Evolutionary conservation across 2,113 vertebrate genomes (phyloP).

Genomic region (Poeciliopsis retropinna): DNA sequence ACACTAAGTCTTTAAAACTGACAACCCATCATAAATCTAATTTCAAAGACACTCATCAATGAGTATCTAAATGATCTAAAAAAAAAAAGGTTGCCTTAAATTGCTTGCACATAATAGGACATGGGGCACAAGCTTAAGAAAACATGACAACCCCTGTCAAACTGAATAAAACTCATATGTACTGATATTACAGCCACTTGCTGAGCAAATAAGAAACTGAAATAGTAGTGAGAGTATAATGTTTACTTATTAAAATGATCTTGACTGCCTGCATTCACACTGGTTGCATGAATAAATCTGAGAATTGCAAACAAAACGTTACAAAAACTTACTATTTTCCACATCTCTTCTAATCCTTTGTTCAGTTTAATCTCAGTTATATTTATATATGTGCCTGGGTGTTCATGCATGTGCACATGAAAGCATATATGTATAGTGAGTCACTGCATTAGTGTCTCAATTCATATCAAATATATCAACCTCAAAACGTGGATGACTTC

Average conservation of each 20-base stretch:
- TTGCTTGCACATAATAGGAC: conserved; percentile 57
- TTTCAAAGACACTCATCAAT: conserved; percentile 64
- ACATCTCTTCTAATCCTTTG: conserved; percentile 57
- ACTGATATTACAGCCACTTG: conserved; percentile 26
- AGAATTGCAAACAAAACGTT: conserved; percentile 51
- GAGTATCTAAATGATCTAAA: conserved; percentile 54
- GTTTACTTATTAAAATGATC: conserved; percentile 66
- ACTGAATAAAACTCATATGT: conserved; percentile 59
- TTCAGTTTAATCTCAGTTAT: conserved; percentile 50
- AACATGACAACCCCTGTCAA: conserved; percentile 51
- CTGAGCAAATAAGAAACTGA: conserved; percentile 41
- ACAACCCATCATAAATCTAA: conserved; percentile 70
- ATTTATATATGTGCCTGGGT: background rate
- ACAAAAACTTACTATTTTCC: conserved; percentile 49
- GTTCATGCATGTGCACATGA: background rate
- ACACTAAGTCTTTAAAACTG: conserved; percentile 51
- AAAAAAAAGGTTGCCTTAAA: conserved; percentile 58
- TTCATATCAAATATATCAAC: conserved; percentile 47
- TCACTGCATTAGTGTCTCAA: conserved; percentile 33
- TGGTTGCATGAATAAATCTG: conserved; percentile 38
- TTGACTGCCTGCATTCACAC: conserved; percentile 32
- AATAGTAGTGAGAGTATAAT: conserved; percentile 33
- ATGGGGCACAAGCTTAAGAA: conserved; percentile 45
- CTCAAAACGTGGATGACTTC: conserved; percentile 48
- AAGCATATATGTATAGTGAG: conserved; percentile 12